These are phyloP conservation scores for Xenus cinereus DNA, from an alignment of 2,113 vertebrate genomes.

Conservation along the genomic window DNA sequence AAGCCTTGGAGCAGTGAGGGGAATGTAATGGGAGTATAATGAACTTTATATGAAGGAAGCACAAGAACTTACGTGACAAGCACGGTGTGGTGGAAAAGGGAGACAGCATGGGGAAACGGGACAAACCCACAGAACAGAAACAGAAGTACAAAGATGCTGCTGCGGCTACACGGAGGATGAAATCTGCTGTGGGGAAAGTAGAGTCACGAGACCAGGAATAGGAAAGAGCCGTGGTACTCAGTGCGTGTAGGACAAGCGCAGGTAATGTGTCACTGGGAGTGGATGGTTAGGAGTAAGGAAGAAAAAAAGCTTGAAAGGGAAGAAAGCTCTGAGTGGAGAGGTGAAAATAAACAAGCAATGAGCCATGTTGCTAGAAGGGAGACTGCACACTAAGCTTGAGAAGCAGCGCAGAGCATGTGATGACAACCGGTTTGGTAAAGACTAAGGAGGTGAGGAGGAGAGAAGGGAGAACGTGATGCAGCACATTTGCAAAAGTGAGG, in stretches of 20 bases:
- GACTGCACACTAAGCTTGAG: not conserved
- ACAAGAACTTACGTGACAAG: not conserved
- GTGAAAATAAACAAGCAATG: not conserved
- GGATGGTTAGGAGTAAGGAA: not conserved
- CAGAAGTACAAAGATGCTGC: not conserved
- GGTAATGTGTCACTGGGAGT: not conserved
- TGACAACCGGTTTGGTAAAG: not conserved
- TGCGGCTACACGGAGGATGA: not conserved
- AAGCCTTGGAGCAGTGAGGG: not conserved
- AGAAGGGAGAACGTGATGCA: not conserved
- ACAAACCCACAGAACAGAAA: not conserved
- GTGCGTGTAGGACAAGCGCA: rapidly evolving
- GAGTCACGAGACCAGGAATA: rapidly evolving
- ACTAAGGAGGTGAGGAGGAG: not conserved
- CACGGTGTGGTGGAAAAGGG: not conserved
- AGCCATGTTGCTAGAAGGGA: not conserved
- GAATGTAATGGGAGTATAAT: not conserved
- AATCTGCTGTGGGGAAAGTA: not conserved
- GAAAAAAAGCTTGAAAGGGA: not conserved
- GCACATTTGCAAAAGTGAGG: not conserved
- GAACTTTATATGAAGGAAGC: not conserved
- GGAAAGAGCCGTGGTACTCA: not conserved
- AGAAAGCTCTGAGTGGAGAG: not conserved
- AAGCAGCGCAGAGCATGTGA: not conserved
- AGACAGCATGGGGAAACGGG: not conserved